Evolutionary conservation across 2,113 vertebrate genomes (phyloP), one percentile per base, ranked within the genome.

Genomic region (Sclerurus mexicanus): DNA sequence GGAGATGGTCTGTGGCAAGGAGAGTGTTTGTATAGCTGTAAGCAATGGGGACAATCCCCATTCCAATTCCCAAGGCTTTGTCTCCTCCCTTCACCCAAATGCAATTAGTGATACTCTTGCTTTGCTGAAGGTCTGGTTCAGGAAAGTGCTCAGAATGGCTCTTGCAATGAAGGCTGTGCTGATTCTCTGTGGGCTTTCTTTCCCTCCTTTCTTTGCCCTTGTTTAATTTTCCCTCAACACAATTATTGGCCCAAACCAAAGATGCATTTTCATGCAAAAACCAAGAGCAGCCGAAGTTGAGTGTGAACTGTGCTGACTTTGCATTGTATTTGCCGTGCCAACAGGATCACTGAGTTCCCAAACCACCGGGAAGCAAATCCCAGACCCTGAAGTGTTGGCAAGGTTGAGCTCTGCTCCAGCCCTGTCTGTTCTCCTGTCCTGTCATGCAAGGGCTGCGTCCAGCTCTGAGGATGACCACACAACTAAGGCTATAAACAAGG

Each of bases 401-500:
- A 67, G 42, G 37, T 3, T 37, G 28, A 78, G 28, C 42, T 82
- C 21, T 39, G 40, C 18, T 37, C 60, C 60, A 85, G 46, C 21
- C 28, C 31, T 60, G n/a, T 23, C 63, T 66, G 2, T 35, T 50
- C 7, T 81, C 18, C 37, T 53, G 24, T 28, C 40, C 46, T 44
- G n/a, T 31, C 18, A 27, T 20, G 14, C 4, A 66, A 58, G 40
- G 68, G 15, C 63, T 67, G 12, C 12, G 37, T 39, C 64, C 59
- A 66, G 12, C 35, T 30, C 31, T 64, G 44, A 0, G 4, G 35
- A 31, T 53, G 55, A 7, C 16, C 55, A 13, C 0, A 3, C 5
- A 50, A 2, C 0, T 55, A 25, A 37, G 27, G 25, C 35, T 47
- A 6, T 28, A 39, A 27, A 47, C 0, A 0, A 10, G 5, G 16